A percentile compares a stretch with the other conserved stretches of the same genome.
These are phyloP conservation scores for Cantharis rufa DNA, from an alignment of 2,888 invertebrate species.

Conservation along the genomic window DNA sequence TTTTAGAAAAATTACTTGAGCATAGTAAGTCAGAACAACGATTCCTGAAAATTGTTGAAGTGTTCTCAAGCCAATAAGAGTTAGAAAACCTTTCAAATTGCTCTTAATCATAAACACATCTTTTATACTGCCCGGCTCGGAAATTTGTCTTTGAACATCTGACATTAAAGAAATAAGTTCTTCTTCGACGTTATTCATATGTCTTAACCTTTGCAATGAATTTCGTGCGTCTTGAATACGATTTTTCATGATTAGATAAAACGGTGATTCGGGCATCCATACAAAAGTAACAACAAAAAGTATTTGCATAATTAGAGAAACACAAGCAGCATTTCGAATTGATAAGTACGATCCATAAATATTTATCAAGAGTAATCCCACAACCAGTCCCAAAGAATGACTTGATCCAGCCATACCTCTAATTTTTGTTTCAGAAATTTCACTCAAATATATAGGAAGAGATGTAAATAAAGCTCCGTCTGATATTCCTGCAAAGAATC, in stretches of 20 bases:
- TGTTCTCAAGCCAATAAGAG: slow-evolving; percentile 59
- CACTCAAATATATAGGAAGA: slow-evolving; percentile 37
- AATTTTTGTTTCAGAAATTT: slow-evolving; percentile 36
- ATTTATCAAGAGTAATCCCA: slow-evolving; percentile 41
- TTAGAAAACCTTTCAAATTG: slow-evolving; percentile 65
- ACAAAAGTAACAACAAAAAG: slow-evolving; percentile 37
- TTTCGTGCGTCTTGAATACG: slow-evolving; percentile 35
- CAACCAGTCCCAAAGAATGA: slow-evolving; percentile 28
- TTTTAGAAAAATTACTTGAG: slow-evolving; percentile 47
- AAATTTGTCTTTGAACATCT: slow-evolving; percentile 46
- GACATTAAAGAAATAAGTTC: slow-evolving; percentile 39
- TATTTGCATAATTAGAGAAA: slow-evolving; percentile 32
- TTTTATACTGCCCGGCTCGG: slow-evolving; percentile 55
- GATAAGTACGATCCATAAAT: slow-evolving; percentile 21
- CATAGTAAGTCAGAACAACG: slow-evolving; percentile 42
- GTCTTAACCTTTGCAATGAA: slow-evolving; percentile 40
- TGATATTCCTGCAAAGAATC: slow-evolving; percentile 32
- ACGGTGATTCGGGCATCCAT: slow-evolving; percentile 65
- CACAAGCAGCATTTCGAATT: slow-evolving; percentile 8
- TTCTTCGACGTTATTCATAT: slow-evolving; percentile 38
- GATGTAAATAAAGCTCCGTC: slow-evolving; percentile 37
- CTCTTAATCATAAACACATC: slow-evolving; percentile 62
- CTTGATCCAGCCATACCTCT: slow-evolving; percentile 34
- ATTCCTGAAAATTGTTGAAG: slow-evolving; percentile 45
- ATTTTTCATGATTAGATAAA: slow-evolving; percentile 52